Conservation (phyloP, 1,140 invertebrate species). For the Condylostylus longicornis region DNA sequence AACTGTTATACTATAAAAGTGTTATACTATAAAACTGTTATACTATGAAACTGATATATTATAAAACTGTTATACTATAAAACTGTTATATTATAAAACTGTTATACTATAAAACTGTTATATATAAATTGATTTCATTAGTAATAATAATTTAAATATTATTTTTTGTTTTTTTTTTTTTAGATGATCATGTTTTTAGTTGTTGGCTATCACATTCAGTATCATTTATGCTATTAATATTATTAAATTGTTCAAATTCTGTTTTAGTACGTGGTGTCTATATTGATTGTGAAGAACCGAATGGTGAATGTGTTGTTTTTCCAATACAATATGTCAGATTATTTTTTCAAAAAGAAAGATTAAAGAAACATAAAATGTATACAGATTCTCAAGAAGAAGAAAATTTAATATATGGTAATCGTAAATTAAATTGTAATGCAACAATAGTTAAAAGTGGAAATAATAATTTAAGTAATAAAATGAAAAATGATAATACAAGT, state of each 20-base stretch:
- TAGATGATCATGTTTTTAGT: constrained; percentile 52
- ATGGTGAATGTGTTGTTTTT: constrained; percentile 62
- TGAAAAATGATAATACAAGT: too few relatives aligned
- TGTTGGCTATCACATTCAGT: constrained; percentile 61
- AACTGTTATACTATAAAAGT: neutral
- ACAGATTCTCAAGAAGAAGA: constrained; percentile 19
- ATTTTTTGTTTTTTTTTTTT: constrained; percentile 10
- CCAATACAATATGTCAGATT: constrained; percentile 64
- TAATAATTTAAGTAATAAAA: too few relatives aligned
- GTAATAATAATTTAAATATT: neutral
- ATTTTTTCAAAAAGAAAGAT: constrained; percentile 50
- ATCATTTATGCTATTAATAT: constrained; percentile 54
- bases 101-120: too few relatives aligned
- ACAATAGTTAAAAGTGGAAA: too few relatives aligned
- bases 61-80: too few relatives aligned
- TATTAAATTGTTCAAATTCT: constrained; percentile 71
- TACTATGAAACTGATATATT: constrained; percentile 4
- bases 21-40: too few relatives aligned
- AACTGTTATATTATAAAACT: too few relatives aligned
- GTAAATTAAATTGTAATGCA: too few relatives aligned
- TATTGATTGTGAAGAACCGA: constrained; percentile 65
- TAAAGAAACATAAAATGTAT: constrained; percentile 38
- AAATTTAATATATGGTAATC: too few relatives aligned
- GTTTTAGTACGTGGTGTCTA: constrained; percentile 68
- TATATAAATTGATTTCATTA: neutral